Conservation (phyloP, 2,888 invertebrate genomes). For the Acrocera orbiculus region DNA sequence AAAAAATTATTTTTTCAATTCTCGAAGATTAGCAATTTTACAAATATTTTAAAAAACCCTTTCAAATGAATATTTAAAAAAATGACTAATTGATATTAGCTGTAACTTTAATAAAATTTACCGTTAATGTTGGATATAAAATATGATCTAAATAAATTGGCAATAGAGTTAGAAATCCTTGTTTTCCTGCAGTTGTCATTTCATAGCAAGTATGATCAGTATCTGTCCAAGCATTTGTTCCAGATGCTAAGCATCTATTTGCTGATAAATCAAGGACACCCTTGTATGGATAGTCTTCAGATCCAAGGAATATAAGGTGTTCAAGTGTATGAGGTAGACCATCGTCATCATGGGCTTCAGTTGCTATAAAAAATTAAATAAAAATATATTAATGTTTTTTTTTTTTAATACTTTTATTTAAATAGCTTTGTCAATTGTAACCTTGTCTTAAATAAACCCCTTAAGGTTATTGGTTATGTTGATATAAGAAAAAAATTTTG, state of each 20-base stretch:
- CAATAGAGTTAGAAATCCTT: conserved; percentile 73
- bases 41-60: no score
- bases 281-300: conserved; percentile 76
- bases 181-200: conserved; percentile 68
- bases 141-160: conserved; percentile 86
- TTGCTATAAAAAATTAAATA: conserved; percentile 39
- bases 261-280: conserved; percentile 77
- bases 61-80: neutral
- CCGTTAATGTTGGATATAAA: conserved; percentile 62
- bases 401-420: no score
- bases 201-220: conserved; percentile 81
- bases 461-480: no score
- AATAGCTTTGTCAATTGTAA: no score
- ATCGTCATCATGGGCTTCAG: conserved; percentile 81
- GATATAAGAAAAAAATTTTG: no score
- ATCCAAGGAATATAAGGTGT: conserved; percentile 80
- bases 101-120: conserved; percentile 19
- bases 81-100: neutral
- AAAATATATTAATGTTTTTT: no score
- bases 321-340: conserved; percentile 86
- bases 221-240: conserved; percentile 83
- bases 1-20: neutral
- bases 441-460: no score
- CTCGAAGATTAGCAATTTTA: no score
- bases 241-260: conserved; percentile 75